These are phyloP conservation scores for Atta cephalotes DNA, from an alignment of 1,140 invertebrate genomes.

Conservation along the genomic window DNA sequence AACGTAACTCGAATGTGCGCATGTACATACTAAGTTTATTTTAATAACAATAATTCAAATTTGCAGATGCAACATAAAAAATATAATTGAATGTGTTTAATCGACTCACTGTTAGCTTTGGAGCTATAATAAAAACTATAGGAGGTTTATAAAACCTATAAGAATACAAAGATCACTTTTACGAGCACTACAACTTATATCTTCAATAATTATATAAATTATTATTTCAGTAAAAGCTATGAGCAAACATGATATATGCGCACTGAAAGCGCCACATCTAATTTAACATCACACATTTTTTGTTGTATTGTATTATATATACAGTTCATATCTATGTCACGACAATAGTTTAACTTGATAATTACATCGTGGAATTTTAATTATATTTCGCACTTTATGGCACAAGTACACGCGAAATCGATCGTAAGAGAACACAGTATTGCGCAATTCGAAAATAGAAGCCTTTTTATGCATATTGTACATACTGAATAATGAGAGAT, in stretches of 20 bases:
- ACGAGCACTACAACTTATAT: background rate
- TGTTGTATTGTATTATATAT: no score
- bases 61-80: no score
- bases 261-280: background rate
- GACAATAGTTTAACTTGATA: slow-evolving; percentile 35
- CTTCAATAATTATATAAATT: slow-evolving; percentile 7
- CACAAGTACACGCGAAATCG: slow-evolving; percentile 30
- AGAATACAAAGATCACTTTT: background rate
- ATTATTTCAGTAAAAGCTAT: background rate
- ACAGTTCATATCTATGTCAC: background rate
- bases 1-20: no score
- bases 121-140: no score
- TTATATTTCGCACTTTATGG: slow-evolving; percentile 12
- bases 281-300: background rate
- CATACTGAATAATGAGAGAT: background rate
- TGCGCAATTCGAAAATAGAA: background rate
- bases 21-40: no score
- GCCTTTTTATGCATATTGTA: background rate
- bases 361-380: slow-evolving; percentile 27
- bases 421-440: slow-evolving; percentile 14
- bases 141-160: background rate
- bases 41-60: no score
- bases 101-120: no score
- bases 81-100: no score
- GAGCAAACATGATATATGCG: background rate